Evolutionary conservation across 1,140 invertebrate genomes (phyloP).

Genomic region (Lordiphosa collinella): DNA sequence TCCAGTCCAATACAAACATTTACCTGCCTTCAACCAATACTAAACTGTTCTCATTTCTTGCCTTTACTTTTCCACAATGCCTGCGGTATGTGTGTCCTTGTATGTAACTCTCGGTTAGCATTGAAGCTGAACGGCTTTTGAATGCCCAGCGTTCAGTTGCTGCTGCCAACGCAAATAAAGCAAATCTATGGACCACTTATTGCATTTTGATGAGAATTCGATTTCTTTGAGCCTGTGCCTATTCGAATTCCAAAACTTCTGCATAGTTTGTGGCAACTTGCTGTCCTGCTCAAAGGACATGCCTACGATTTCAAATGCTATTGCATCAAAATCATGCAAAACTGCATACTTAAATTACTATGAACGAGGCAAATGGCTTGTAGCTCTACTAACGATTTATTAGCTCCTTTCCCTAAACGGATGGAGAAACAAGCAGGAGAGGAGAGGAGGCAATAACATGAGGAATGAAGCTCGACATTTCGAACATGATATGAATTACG

Average conservation of each 20-base stretch:
- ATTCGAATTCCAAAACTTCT: neutral
- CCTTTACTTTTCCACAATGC: neutral
- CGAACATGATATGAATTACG: neutral
- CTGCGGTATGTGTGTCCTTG: neutral
- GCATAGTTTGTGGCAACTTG: too few species aligned
- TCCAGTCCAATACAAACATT: too few species aligned
- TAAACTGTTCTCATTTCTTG: neutral
- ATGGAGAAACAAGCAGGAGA: slow-evolving; percentile 1
- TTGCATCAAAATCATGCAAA: slow-evolving; percentile 38
- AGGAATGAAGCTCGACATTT: neutral
- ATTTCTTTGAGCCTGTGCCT: slow-evolving; percentile 21
- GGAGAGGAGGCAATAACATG: neutral
- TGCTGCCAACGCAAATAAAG: slow-evolving; percentile 1
- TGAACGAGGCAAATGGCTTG: slow-evolving; percentile 25
- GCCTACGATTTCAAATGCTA: slow-evolving; percentile 1
- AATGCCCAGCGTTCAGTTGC: too few species aligned
- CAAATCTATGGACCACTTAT: slow-evolving; percentile 33
- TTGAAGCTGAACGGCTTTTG: too few species aligned
- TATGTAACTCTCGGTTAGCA: too few species aligned
- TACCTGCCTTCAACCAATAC: neutral
- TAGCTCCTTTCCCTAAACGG: neutral
- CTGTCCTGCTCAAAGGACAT: neutral
- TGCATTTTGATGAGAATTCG: slow-evolving; percentile 37
- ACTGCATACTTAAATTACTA: slow-evolving; percentile 50
- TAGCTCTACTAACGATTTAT: slow-evolving; percentile 4